A percentile compares a stretch with the other conserved stretches of the same genome.
phyloP scores from a whole-genome alignment of 2,113 vertebrate genomes.

The Bathybates hornii region DNA sequence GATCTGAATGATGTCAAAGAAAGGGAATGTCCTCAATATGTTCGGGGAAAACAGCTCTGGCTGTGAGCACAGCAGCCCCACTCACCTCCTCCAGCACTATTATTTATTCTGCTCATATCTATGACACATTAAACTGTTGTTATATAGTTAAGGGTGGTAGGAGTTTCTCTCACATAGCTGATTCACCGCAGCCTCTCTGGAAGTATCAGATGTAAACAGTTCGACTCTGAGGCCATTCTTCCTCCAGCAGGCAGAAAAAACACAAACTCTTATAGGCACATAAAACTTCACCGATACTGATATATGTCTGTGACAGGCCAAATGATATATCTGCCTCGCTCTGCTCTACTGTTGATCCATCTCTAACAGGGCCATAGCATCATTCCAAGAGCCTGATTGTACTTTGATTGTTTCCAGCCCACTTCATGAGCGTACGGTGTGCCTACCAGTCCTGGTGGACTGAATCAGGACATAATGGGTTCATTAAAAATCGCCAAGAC shows the following conservation, averaged over 20 bases:
- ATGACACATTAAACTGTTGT: neutral
- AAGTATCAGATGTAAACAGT: conserved; percentile 7
- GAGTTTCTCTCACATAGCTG: neutral
- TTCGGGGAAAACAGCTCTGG: neutral
- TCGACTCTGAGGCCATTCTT: neutral
- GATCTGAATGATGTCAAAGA: neutral
- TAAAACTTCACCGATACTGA: neutral
- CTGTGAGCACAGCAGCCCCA: neutral
- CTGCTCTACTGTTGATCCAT: neutral
- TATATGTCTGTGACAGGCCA: neutral
- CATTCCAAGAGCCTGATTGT: conserved; percentile 7
- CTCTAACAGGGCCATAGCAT: conserved; percentile 22
- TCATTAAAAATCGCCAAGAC: conserved; percentile 69
- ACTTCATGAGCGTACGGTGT: conserved; percentile 26
- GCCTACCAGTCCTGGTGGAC: conserved; percentile 52
- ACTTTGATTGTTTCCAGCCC: conserved; percentile 61
- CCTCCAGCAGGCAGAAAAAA: neutral
- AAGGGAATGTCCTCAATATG: neutral
- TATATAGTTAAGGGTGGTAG: neutral
- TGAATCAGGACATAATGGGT: conserved; percentile 67
- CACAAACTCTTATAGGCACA: neutral
- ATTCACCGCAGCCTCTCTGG: neutral
- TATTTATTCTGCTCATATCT: neutral
- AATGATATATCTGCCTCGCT: neutral
- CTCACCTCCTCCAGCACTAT: neutral